Conservation (phyloP, 2,113 vertebrate genomes). For the Ranitomeya variabilis region DNA sequence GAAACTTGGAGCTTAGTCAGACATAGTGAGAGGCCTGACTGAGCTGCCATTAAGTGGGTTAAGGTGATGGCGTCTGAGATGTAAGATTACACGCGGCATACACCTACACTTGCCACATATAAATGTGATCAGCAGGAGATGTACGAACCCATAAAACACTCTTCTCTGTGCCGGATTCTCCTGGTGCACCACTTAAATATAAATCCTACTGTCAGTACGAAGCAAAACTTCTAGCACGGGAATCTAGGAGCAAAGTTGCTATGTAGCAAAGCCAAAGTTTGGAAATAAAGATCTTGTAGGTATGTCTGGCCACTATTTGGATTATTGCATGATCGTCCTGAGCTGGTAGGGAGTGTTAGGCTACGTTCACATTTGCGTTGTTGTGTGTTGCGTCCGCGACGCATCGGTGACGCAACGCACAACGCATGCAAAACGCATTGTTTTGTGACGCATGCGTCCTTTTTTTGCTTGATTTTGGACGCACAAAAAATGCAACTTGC, state of each 20-base stretch:
- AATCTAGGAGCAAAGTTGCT: conserved; percentile 4
- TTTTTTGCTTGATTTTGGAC: no score
- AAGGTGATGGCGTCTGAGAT: conserved; percentile 22
- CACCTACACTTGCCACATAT: conserved; percentile 31
- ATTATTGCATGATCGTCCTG: background rate
- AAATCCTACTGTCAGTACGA: conserved; percentile 52
- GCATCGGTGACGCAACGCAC: no score
- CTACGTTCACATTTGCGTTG: no score
- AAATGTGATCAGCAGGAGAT: conserved; percentile 44
- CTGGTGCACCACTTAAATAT: conserved; percentile 37
- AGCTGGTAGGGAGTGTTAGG: background rate
- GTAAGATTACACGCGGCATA: conserved; percentile 33
- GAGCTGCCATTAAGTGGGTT: conserved; percentile 16
- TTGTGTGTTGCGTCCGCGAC: no score
- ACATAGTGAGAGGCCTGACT: background rate
- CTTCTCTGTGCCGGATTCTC: conserved; percentile 31
- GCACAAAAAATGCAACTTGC: no score
- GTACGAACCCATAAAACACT: conserved; percentile 39
- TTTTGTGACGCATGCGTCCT: no score
- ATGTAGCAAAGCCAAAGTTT: background rate
- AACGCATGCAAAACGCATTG: no score
- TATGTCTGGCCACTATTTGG: background rate
- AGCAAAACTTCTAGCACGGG: conserved; percentile 35
- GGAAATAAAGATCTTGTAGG: no score
- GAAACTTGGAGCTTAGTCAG: background rate